phyloP scores from a whole-genome alignment of 2,797 vertebrate species.

The Petrocephalus sullivani region DNA sequence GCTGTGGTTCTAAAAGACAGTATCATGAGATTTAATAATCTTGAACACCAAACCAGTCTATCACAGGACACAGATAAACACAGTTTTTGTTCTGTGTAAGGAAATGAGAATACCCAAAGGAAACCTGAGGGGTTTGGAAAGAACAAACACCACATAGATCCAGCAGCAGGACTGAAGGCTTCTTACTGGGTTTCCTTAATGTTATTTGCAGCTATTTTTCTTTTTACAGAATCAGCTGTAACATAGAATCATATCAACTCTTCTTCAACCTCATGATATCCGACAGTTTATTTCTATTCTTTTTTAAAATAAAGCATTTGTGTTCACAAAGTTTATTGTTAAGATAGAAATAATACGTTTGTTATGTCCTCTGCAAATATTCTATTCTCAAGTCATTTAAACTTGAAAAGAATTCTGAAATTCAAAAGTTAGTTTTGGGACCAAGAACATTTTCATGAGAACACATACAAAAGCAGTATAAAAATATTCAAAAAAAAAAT shows the following conservation, averaged over 20 bases:
- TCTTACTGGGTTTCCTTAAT: neutral
- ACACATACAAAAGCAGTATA: conserved; percentile 70
- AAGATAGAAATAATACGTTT: conserved; percentile 22
- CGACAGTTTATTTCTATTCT: neutral
- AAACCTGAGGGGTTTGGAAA: neutral
- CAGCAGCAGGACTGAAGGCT: neutral
- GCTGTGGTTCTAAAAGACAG: no score
- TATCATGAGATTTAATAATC: no score
- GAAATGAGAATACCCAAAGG: neutral
- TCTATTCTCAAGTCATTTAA: conserved; percentile 22
- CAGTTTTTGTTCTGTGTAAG: neutral
- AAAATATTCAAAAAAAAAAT: conserved; percentile 83
- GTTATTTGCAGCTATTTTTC: neutral
- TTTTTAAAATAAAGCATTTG: neutral
- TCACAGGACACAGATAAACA: neutral
- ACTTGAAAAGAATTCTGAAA: conserved; percentile 35
- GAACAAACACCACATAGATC: neutral
- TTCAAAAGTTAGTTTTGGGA: conserved; percentile 30
- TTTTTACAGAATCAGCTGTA: neutral
- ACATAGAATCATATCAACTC: neutral
- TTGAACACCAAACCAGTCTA: neutral
- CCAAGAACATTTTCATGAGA: conserved; percentile 37
- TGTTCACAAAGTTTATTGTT: conserved; percentile 25
- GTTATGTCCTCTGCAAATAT: conserved; percentile 12
- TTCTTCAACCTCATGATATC: neutral